Evolutionary conservation across 2,888 invertebrate genomes (phyloP).

Genomic region (Sinodicranocentrus sp.): DNA sequence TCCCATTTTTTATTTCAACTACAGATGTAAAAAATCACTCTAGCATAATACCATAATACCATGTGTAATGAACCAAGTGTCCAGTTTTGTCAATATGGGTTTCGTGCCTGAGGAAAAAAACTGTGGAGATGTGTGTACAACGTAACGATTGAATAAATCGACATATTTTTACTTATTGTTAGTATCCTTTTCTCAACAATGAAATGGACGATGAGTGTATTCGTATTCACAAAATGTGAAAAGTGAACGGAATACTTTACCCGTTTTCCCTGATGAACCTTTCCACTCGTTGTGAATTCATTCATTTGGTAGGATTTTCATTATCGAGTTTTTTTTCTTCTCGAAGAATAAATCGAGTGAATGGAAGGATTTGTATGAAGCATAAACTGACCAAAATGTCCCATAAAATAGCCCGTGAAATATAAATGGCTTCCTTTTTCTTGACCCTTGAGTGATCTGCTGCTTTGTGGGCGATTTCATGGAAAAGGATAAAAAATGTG

Average conservation of each 20-base stretch:
- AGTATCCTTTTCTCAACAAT: too few relatives aligned
- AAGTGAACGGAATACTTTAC: conserved; percentile 13
- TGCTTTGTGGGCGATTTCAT: conserved; percentile 1
- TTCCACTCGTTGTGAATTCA: background rate
- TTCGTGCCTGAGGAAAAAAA: conserved; percentile 6
- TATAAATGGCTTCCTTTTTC: conserved; percentile 74
- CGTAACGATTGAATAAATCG: background rate
- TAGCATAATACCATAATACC: conserved; percentile 2
- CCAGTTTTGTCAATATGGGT: conserved; percentile 29
- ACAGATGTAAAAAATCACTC: conserved; percentile 5
- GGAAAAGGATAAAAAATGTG: conserved; percentile 45
- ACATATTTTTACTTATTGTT: background rate
- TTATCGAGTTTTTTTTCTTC: conserved; percentile 25
- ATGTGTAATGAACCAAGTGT: conserved; percentile 46
- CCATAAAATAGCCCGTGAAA: conserved; percentile 73
- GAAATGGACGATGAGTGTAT: too few relatives aligned
- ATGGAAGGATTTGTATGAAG: conserved; percentile 3
- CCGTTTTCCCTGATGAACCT: conserved; percentile 15
- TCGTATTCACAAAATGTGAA: background rate
- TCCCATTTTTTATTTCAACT: background rate
- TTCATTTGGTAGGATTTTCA: background rate
- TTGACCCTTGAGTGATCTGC: conserved; percentile 32
- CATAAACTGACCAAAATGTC: conserved; percentile 71
- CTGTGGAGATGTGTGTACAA: background rate
- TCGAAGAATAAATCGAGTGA: background rate